Base-by-base conservation (phyloP, 2,797 vertebrate genomes). In the Strix occidentalis region DNA sequence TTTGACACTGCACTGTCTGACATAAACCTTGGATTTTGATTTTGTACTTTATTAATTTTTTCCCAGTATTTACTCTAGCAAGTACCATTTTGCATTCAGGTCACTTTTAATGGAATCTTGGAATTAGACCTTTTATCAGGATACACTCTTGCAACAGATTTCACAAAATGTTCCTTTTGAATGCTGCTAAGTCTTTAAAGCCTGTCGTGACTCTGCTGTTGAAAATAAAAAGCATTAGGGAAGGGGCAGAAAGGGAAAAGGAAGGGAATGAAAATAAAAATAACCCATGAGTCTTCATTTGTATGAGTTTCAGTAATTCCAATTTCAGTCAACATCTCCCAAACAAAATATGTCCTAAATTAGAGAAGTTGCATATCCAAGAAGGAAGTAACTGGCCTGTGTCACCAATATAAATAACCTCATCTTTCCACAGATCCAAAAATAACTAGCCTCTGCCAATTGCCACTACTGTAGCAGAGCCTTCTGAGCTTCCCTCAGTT, bases 41-140 rank as follows among this genome's bases (percentile, higher is more conserved):
- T 92, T 82, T 86, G 75, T 76, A 72, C 45, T 90, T 53, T 90
- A 89, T 92, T 66, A 83, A 51, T 50, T 96, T 94, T 84, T 92
- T 76, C 65, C 66, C 64, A 90, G 82, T 88, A 93, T 89, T 96
- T 90, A 83, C 71, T 93, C 84, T 87, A 94, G 58, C 43, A 96
- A 92, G 76, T 46, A 84, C 31, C 56, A 91, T 93, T 96, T 96
- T 84, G 58, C 48, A 82, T 91, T 77, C 60, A 24, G 50, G 53
- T 56, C 25, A 72, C 48, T 95, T 87, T 75, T 79, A 90, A 89
- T 43, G 53, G 63, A 39, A 65, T 68, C 63, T 90, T 90, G 39
- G 50, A 80, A 65, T 79, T 72, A 88, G 43, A 81, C 17, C 35
- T 18, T 65, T 68, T 90, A 69, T 46, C 25, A 26, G 25, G 56